These are phyloP conservation scores for Carcharodon carcharias DNA, from an alignment of 2,797 vertebrate genomes.

Conservation along the genomic window DNA sequence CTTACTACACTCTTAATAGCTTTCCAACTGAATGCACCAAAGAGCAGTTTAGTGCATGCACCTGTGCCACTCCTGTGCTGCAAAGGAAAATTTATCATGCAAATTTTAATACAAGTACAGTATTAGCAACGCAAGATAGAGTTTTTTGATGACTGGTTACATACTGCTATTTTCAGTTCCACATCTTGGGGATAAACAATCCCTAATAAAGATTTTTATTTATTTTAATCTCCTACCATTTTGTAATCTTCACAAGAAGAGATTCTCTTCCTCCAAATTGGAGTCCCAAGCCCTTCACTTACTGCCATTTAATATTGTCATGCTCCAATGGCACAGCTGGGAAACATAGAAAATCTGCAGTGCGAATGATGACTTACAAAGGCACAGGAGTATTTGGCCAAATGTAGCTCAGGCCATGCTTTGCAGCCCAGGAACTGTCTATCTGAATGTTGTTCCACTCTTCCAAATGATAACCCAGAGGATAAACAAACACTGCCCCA, in stretches of 20 bases:
- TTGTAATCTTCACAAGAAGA: conserved; percentile 74
- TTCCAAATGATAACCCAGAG: background rate
- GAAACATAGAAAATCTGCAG: conserved; percentile 39
- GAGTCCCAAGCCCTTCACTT: conserved; percentile 57
- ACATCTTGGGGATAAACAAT: background rate
- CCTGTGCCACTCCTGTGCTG: background rate
- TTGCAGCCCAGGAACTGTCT: conserved; percentile 44
- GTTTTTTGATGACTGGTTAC: background rate
- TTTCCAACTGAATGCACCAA: background rate
- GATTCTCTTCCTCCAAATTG: conserved; percentile 67
- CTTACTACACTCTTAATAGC: background rate
- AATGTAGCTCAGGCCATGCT: conserved; percentile 63
- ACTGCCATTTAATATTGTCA: conserved; percentile 57
- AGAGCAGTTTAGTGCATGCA: background rate
- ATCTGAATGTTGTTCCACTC: conserved; percentile 32
- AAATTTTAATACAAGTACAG: background rate
- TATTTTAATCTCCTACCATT: conserved; percentile 61
- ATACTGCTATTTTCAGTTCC: background rate
- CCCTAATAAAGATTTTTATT: background rate
- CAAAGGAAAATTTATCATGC: background rate
- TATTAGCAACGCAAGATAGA: background rate
- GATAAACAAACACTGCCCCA: background rate
- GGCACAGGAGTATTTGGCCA: conserved; percentile 53
- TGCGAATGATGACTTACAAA: conserved; percentile 45
- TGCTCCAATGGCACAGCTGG: conserved; percentile 17